phyloP scores from a whole-genome alignment of 2,888 invertebrate genomes.

The Tachina grossa region DNA sequence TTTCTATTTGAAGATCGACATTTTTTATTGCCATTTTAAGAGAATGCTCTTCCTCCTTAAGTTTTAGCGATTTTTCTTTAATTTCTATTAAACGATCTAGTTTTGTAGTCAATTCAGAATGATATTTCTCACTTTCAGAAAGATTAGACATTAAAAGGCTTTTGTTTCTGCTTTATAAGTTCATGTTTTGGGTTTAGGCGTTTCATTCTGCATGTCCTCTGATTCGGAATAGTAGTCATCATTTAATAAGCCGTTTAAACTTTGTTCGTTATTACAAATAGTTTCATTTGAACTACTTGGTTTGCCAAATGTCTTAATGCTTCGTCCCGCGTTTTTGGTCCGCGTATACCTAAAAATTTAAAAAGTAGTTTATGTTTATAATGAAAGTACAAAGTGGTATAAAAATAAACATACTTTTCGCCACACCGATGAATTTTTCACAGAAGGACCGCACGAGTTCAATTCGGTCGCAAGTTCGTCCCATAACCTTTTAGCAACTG shows the following conservation, averaged over 20 bases:
- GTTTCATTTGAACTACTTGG: no score
- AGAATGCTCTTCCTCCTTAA: background rate
- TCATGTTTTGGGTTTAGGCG: background rate
- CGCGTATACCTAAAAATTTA: no score
- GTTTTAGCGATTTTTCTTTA: slow-evolving; percentile 21
- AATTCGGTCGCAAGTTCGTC: background rate
- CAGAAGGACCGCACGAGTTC: background rate
- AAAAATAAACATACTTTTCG: background rate
- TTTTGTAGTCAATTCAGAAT: slow-evolving; percentile 2
- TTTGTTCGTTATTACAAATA: no score
- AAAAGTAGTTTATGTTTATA: no score
- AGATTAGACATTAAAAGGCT: slow-evolving; percentile 17
- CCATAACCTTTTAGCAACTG: background rate
- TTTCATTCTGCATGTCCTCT: no score
- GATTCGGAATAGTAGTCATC: no score
- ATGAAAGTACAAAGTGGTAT: background rate
- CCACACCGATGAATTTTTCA: background rate
- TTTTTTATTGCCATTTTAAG: background rate
- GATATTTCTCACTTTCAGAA: slow-evolving; percentile 1
- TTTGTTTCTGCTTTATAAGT: slow-evolving; percentile 18
- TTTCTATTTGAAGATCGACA: background rate
- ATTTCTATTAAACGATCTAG: slow-evolving; percentile 10
- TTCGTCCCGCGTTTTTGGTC: no score
- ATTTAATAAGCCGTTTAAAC: no score
- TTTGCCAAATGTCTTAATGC: no score